These are phyloP conservation scores for Acomys russatus DNA, from an alignment of 2,797 vertebrate genomes.

Conservation along the genomic window DNA sequence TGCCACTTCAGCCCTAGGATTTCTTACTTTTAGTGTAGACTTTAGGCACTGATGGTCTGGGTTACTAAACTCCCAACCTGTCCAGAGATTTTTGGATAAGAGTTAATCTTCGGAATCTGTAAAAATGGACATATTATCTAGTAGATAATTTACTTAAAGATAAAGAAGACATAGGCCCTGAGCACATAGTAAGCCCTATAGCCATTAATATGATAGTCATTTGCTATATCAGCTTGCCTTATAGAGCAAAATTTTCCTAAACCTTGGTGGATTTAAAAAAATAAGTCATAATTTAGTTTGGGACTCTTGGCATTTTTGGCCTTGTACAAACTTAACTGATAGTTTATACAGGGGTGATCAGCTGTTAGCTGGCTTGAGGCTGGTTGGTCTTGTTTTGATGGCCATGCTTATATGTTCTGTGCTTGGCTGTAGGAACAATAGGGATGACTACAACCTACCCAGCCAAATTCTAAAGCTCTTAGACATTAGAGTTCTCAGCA, in stretches of 20 bases:
- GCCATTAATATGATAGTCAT: background rate
- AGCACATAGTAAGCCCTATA: background rate
- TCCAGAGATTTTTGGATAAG: background rate
- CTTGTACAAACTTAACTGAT: background rate
- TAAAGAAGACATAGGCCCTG: background rate
- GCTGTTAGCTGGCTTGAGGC: background rate
- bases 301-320: background rate
- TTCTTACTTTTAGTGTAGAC: background rate
- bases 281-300: background rate
- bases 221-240: background rate
- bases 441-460: background rate
- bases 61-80: background rate
- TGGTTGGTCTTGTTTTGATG: background rate
- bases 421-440: background rate
- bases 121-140: background rate
- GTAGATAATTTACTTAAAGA: background rate
- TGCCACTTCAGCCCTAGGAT: background rate
- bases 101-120: background rate
- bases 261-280: background rate
- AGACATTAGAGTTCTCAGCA: background rate
- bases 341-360: background rate
- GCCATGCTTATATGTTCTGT: accelerated
- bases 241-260: background rate
- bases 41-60: background rate
- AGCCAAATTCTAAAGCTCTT: background rate